Conservation (phyloP, 2,113 vertebrate species). For the Carettochelys insculpta region DNA sequence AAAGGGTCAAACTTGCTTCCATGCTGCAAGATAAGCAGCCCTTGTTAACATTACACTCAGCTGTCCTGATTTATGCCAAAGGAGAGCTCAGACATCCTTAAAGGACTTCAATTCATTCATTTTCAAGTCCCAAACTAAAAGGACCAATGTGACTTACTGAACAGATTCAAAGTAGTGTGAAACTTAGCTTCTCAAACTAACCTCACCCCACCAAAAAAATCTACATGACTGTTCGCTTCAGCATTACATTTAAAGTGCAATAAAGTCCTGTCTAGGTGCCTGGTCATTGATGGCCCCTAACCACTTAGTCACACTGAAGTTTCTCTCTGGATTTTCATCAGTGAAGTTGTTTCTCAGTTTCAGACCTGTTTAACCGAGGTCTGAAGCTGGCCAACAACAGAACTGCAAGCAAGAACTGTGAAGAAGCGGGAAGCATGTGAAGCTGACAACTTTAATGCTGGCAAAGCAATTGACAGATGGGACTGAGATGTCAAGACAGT, state of each 20-base stretch:
- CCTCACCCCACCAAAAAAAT: not conserved
- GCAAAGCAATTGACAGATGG: not conserved
- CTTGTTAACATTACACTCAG: slow-evolving; percentile 7
- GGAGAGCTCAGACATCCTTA: not conserved
- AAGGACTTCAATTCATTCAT: not conserved
- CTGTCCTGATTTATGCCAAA: not conserved
- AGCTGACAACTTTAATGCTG: not conserved
- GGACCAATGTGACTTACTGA: not conserved
- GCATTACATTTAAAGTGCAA: not conserved
- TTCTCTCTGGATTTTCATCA: not conserved
- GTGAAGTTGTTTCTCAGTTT: not conserved
- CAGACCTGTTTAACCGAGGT: not conserved
- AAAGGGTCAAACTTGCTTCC: slow-evolving; percentile 1
- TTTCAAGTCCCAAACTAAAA: not conserved
- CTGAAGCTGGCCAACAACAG: not conserved
- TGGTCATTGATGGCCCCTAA: no score
- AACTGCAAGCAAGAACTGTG: not conserved
- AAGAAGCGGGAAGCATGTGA: not conserved
- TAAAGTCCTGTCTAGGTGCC: no score
- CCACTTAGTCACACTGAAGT: not conserved
- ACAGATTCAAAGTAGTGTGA: not conserved
- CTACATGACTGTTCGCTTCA: not conserved
- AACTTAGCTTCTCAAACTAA: not conserved
- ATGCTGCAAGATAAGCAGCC: not conserved
- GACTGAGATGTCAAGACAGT: not conserved